These are phyloP conservation scores for Diorhabda sublineata DNA, from an alignment of 1,140 invertebrate genomes.

Conservation along the genomic window DNA sequence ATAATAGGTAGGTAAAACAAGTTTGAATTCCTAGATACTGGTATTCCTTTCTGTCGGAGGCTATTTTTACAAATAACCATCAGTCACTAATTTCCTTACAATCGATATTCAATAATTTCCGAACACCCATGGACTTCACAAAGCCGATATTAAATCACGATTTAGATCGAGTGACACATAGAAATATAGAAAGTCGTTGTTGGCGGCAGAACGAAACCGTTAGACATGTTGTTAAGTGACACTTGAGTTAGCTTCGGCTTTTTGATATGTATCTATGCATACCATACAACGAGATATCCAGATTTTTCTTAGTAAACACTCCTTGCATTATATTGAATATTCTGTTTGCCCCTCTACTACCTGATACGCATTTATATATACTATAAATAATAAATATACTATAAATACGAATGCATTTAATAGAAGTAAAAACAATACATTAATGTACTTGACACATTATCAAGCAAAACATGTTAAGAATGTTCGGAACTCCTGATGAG, in stretches of 20 bases:
- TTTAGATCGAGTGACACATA: not conserved
- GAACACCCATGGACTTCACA: not conserved
- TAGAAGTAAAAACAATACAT: no score
- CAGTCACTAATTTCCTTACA: conserved; percentile 2
- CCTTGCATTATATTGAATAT: not conserved
- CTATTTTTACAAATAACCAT: not conserved
- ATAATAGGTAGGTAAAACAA: no score
- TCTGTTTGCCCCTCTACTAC: not conserved
- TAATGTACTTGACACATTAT: no score
- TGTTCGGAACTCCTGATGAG: no score
- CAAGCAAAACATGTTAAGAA: no score
- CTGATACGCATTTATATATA: not conserved
- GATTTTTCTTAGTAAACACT: not conserved
- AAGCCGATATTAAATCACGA: not conserved
- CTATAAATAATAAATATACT: not conserved
- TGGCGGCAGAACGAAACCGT: not conserved
- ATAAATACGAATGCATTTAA: no score
- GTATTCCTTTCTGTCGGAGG: no score
- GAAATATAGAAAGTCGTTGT: not conserved
- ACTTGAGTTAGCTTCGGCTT: not conserved
- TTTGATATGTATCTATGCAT: conserved; percentile 2
- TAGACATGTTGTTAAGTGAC: conserved; percentile 2
- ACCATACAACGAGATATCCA: not conserved
- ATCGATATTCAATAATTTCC: not conserved
- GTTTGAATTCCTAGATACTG: no score